Conservation (phyloP, 2,113 vertebrate species). For the Centropristis striata region DNA sequence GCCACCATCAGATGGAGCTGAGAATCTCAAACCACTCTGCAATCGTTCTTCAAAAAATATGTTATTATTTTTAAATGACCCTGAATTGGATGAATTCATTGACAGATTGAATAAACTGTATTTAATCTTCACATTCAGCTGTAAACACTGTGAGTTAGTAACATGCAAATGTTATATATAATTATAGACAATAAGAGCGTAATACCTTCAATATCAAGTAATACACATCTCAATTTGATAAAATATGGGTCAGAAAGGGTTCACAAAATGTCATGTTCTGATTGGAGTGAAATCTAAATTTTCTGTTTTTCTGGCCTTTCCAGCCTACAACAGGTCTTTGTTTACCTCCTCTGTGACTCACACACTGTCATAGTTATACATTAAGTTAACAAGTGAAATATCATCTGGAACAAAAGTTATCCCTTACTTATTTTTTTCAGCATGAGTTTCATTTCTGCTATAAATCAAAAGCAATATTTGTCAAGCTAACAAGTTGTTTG, state of each 20-base stretch:
- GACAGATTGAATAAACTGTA: background rate
- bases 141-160: background rate
- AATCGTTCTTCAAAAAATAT: background rate
- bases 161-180: background rate
- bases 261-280: background rate
- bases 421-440: background rate
- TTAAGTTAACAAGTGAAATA: conserved; percentile 35
- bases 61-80: background rate
- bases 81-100: background rate
- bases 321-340: background rate
- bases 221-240: background rate
- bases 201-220: background rate
- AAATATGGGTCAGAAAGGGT: background rate
- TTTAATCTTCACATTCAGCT: background rate
- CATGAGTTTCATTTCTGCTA: background rate
- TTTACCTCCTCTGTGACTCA: conserved; percentile 18
- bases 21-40: background rate
- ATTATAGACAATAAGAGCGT: background rate
- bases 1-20: conserved; percentile 14
- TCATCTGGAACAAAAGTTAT: conserved; percentile 13
- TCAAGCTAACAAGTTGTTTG: background rate
- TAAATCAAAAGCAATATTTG: background rate
- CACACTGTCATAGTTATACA: conserved; percentile 51
- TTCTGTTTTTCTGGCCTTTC: background rate
- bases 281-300: background rate